Base-by-base conservation (phyloP, 2,113 vertebrate species). In the Camelus bactrianus region DNA sequence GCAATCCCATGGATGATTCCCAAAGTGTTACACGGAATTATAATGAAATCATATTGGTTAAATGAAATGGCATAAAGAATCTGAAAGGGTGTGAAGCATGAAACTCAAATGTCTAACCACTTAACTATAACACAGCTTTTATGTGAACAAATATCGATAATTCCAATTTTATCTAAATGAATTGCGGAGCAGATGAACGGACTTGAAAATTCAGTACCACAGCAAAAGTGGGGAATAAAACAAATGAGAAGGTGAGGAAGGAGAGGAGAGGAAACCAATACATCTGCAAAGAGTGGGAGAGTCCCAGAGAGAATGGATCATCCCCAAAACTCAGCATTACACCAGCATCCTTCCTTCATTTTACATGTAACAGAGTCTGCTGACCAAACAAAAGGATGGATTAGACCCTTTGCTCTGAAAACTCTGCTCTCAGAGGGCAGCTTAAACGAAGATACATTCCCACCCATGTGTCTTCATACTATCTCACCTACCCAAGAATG, bases 141-240 rank as follows among this genome's bases (percentile, higher is more conserved):
- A 80, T 38, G 64, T 92, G 88, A 96, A 95, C 17, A 92, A 86
- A 72, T 80, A 95, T 32, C 58, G 19, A 26, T 81, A 69, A 84
- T 90, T 60, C 24, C 28, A 70, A 81, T 90, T 95, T 88, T 52
- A 87, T 86, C 67, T 84, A 76, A 93, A 94, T 77, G 42, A 81
- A 65, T 28, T 82, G 46, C 58, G 42, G n/a, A 94, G 92, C 12
- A 89, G 62, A 3, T 52, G 6, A 93, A 81, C 4, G 69, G 62
- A 13, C 35, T 72, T 75, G 28, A 85, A 80, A 73, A 84, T 67
- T 93, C 56, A 77, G 80, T 52, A 83, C 14, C n/a, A 42, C 13
- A 24, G 22, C 32, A 52, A 75, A 80, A 75, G 10, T n/a, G 8
- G 35, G 32, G 64, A 70, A 80, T 1, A 48, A 56, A 14, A 65